Base-by-base conservation (phyloP, 2,797 vertebrate genomes). In the Gobio occitaniae region DNA sequence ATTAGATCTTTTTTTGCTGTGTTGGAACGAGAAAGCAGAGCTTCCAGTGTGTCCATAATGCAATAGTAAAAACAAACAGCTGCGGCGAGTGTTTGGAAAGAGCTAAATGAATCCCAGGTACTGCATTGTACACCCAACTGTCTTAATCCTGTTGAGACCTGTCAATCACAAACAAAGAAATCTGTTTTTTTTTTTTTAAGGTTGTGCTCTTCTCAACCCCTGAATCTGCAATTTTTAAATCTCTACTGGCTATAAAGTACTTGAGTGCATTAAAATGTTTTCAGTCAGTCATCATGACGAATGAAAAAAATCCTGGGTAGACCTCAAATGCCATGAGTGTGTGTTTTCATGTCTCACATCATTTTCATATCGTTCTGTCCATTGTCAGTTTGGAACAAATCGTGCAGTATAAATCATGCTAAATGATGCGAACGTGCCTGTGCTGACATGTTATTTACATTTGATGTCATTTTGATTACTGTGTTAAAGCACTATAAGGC, bases 1-100 rank as follows among this genome's bases (percentile, higher is more conserved):
- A 89, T 84, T 68, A 86, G 81, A 85, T 85, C 77, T 56, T 84
- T 80, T 74, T 70, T 87, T 89, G 36, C 48, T 80, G 63, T 66
- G 47, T 63, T 86, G 82, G 78, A 84, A 77, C 0, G 8, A 86
- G 61, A 79, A 87, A 59, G 68, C 65, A 72, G 80, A 56, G 72
- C 75, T 79, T 76, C 59, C 54, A 86, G 77, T 71, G 91, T 93
- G 92, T 93, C 92, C 91, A 92, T 90, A 92, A 93, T 90, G 89
- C 93, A 93, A 93, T 74, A 92, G 93, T 92, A 91, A 94, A 95
- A 95, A 95, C 93, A 95, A 95, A 95, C 93, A 94, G 89, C 80
- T 29, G 85, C 87, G 82, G 90, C 91, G 84, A 89, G 85, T 90
- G 91, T 90, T 87, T 89, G 89, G 83, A 91, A 83, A 86, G 88